Evolutionary conservation across 2,888 invertebrate species (phyloP).

Genomic region (Capitulum mitella): DNA sequence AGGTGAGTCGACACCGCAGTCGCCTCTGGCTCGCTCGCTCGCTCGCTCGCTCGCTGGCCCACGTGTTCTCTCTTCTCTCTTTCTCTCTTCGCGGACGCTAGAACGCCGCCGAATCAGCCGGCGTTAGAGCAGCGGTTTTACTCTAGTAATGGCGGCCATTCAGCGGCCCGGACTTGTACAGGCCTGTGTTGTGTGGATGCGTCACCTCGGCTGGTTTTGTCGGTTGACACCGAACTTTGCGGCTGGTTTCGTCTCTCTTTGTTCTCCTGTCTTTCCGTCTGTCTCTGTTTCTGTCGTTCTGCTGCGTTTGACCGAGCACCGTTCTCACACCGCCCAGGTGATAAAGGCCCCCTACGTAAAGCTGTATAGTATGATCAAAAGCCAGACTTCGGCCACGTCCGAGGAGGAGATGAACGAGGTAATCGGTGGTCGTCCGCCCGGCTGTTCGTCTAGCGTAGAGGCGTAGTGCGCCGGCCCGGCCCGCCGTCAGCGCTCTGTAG

Average conservation of each 20-base stretch:
- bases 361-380: slow-evolving; percentile 93
- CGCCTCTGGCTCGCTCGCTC: too few relatives aligned
- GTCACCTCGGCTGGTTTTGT: too few relatives aligned
- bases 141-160: too few relatives aligned
- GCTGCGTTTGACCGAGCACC: slow-evolving; percentile 38
- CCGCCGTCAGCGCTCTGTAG: neutral
- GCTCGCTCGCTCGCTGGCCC: too few relatives aligned
- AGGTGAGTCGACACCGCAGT: slow-evolving; percentile 56
- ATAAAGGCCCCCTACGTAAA: slow-evolving; percentile 95
- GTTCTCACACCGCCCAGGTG: slow-evolving; percentile 56
- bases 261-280: neutral
- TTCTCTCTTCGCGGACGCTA: too few relatives aligned
- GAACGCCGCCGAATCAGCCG: too few relatives aligned
- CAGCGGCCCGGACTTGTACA: too few relatives aligned
- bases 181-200: too few relatives aligned
- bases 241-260: neutral
- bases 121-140: too few relatives aligned
- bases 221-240: too few relatives aligned
- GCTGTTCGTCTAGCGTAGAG: neutral
- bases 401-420: slow-evolving; percentile 38
- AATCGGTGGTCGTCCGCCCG: neutral
- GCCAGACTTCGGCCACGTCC: slow-evolving; percentile 51
- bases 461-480: neutral
- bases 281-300: slow-evolving; percentile 32
- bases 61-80: too few relatives aligned